Conservation (phyloP, 2,888 invertebrate genomes). For the Agrochola lota region DNA sequence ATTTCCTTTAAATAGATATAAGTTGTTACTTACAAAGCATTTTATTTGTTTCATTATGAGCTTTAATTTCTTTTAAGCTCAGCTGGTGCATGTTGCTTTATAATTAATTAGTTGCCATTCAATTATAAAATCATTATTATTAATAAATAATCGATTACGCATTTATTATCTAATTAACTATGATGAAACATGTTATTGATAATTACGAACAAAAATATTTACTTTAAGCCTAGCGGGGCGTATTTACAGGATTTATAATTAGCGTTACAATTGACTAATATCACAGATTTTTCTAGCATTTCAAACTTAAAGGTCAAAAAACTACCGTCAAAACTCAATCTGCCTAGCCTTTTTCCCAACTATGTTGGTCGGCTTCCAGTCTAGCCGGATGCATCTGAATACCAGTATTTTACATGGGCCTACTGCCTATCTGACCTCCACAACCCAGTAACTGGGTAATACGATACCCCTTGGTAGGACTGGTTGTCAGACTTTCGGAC, state of each 20-base stretch:
- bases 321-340: background rate
- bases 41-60: background rate
- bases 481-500: no score
- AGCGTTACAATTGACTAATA: background rate
- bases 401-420: no score
- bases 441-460: no score
- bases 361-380: no score
- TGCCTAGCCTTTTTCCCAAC: no score
- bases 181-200: background rate
- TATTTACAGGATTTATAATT: slow-evolving; percentile 1
- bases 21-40: no score
- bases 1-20: no score
- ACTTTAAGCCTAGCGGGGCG: background rate
- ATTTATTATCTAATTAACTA: background rate
- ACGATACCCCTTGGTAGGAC: no score
- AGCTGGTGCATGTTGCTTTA: background rate
- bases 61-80: background rate
- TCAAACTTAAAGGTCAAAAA: background rate
- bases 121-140: background rate
- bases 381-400: no score
- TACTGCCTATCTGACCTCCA: no score
- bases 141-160: background rate
- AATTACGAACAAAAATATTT: slow-evolving; percentile 21
- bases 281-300: background rate
- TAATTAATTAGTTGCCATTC: background rate